Base-by-base conservation (phyloP, 2,113 vertebrate genomes). In the Hippocampus mohnikei region DNA sequence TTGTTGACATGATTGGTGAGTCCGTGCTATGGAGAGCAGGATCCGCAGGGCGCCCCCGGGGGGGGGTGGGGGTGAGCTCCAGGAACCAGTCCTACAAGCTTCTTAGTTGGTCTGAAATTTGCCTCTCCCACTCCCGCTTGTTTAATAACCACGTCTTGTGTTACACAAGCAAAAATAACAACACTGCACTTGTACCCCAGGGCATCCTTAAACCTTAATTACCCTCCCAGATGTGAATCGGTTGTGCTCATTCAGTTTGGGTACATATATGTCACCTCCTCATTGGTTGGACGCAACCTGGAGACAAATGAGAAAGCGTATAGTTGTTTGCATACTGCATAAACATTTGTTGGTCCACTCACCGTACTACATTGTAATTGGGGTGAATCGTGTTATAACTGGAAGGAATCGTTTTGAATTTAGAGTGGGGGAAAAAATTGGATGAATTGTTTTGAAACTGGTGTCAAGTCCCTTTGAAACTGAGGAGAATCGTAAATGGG, bases 81-180 rank as follows among this genome's bases (percentile, higher is more conserved):
- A 72, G 71, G 83, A 89, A 91, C 88, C 87, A 61, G 86, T 89
- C 83, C 72, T 63, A 76, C 85, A 81, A 64, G 78, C 82, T 86
- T 59, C 76, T 73, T 69, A 68, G 74, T 75, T 81, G 68, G 64
- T 72, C 66, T 9, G 41, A 46, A 66, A 9, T 42, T 61, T 73
- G 75, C 75, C 53, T 73, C 60, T 56, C 70, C 76, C 74, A 10
- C 71, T 79, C 88, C 79, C 75, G 67, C 75, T 86, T 85, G 71
- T 82, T 81, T 81, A 75, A 82, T 41, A 61, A 69, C 60, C 52
- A 80, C 75, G 81, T 72, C 56, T 77, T 48, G 53, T 55, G 5
- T 73, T 46, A 70, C 76, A 62, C 15, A 80, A 79, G 53, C 12
- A 68, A 84, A 74, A 72, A 73, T 50, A 78, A 82, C 0, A 23